Evolutionary conservation across 2,888 invertebrate species (phyloP).

Genomic region (Siphonodentalium dalli): DNA sequence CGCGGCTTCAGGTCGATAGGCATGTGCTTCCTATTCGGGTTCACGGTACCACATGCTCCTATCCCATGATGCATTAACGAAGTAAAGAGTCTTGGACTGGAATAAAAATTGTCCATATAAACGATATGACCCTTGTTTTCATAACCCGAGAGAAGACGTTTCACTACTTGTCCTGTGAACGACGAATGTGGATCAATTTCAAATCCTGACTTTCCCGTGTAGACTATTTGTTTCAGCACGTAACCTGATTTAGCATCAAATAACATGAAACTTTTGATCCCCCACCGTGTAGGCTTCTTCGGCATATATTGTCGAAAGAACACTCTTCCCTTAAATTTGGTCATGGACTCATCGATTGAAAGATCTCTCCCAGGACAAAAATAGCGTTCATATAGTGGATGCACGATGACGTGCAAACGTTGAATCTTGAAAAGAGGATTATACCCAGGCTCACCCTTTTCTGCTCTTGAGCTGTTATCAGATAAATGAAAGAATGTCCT

Average conservation of each 20-base stretch:
- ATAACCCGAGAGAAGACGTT: background rate
- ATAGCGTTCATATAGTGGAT: too few species aligned
- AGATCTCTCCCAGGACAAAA: too few species aligned
- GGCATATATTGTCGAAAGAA: too few species aligned
- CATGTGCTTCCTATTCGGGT: slow-evolving; percentile 15
- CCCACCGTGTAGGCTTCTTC: slow-evolving; percentile 15
- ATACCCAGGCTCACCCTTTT: slow-evolving; percentile 6
- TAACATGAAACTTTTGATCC: slow-evolving; percentile 14
- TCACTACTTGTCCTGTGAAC: slow-evolving; percentile 10
- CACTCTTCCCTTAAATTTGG: too few species aligned
- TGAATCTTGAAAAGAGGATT: too few species aligned
- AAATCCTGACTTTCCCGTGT: slow-evolving; percentile 7
- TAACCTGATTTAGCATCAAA: slow-evolving; percentile 17
- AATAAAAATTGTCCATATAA: slow-evolving; percentile 14
- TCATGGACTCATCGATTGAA: too few species aligned
- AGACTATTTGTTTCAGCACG: slow-evolving; percentile 2
- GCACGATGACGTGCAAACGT: too few species aligned
- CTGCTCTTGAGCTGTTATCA: slow-evolving; percentile 1
- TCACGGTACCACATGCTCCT: slow-evolving; percentile 16
- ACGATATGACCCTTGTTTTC: slow-evolving; percentile 2
- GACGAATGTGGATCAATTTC: background rate
- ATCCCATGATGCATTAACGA: slow-evolving; percentile 10
- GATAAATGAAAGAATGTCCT: slow-evolving; percentile 6
- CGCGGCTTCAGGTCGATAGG: slow-evolving; percentile 3
- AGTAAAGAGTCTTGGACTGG: slow-evolving; percentile 9